Base-by-base conservation (phyloP, 2,797 vertebrate species). In the Myotis daubentonii region DNA sequence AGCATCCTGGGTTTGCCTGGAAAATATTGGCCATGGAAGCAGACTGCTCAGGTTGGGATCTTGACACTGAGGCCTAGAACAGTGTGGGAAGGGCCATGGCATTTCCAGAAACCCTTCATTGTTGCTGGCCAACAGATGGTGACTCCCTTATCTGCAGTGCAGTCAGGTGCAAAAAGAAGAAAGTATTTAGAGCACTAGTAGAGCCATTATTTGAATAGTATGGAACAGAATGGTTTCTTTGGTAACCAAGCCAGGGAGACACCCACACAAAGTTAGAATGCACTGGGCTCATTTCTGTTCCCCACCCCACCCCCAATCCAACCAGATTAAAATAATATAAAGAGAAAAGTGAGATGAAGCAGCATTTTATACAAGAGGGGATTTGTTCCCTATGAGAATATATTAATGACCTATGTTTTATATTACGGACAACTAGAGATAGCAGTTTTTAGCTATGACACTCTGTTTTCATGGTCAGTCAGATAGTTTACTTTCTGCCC, bases 161-260 rank as follows among this genome's bases (percentile, higher is more conserved):
- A 98, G 97, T 98, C 96, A 96, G 95, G 78, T 94, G 97, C 89
- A 96, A 80, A 94, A 89, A 95, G 94, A 94, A 95, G 51, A 87
- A 97, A 97, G 97, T 98, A 97, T 98, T 98, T 98, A 96, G 97
- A 98, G 95, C 95, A 75, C 97, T 96, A 96, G 97, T 98, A 97
- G 96, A 98, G 97, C 97, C 98, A 97, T 97, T 98, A 96, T 98
- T 97, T 97, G 97, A 96, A 97, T 96, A 94, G 93, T 97, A 97
- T 97, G 97, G 97, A 98, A 97, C 96, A 98, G 97, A 98, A 97
- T 98, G 97, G 98, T 98, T 98, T 98, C 98, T 98, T 97, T 98
- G 98, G 98, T 98, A 98, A 98, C 97, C 96, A 97, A 98, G 97
- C 97, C 72, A 19, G 97, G 97, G 97, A 97, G 95, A 98, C 98